Evolutionary conservation across 2,888 invertebrate genomes (phyloP), one percentile per base, ranked within the genome.

Genomic region (Synergus laeviventris): DNA sequence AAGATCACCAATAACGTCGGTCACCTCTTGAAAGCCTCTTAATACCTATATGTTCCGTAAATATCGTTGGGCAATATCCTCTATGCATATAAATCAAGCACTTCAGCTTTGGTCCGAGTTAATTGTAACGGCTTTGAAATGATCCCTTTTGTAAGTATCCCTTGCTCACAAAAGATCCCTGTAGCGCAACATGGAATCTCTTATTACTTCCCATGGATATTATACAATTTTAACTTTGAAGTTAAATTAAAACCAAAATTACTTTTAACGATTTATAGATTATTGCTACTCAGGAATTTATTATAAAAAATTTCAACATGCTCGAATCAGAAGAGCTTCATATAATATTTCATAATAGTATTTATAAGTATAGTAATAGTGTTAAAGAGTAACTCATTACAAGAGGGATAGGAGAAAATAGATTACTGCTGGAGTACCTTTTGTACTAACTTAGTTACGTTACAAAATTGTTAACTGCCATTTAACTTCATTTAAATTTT

Each of bases 21-120:
- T 78, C 76, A 75, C 59, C 61, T 74, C 74, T 56, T 54, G 79
- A 78, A 81, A 80, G 78, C 79, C 79, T 78, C 75, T 81, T 82
- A 77, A 77, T 76, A 74, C 78, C 76, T 39, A n/a, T 39, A n/a
- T 61, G 74, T 75, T 76, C 60, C 79, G 79, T 82, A 81, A 78
- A 83, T 81, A 81, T 76, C 61, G 61, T 76, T 76, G 74, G 81
- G 76, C 79, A 77, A 80, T 79, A 83, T 81, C 79, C 81, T 79
- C 81, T 80, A 81, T 84, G 84, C 84, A 83, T 82, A 82, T 82
- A 81, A 82, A 83, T 81, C 77, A 76, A 76, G 76, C 74, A 76
- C 61, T 74, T 74, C 36, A 49, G 31, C 66, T 70, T 70, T 70
- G 31, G 5, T 5, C 36, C 49, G 31, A 70, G 70, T 70, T 70